Conservation (phyloP, 2,888 invertebrate species). For the Smittia aterrima region DNA sequence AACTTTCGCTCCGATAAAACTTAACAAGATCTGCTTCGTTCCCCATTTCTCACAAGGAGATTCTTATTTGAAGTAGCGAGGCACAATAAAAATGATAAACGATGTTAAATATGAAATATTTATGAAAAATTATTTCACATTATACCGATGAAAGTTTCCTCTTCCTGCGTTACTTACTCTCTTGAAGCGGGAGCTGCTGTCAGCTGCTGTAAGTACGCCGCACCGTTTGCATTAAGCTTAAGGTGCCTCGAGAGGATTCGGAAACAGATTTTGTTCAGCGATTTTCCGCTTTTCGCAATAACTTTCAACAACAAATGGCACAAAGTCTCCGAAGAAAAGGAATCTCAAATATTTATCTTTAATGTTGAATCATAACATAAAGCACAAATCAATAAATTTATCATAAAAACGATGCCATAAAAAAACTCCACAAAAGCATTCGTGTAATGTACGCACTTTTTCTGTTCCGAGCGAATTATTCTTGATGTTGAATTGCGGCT, state of each 20-base stretch:
- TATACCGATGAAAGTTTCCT: slow-evolving; percentile 12
- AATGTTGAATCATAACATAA: slow-evolving; percentile 17
- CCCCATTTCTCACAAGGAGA: neutral
- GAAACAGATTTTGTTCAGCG: neutral
- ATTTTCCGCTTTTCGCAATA: neutral
- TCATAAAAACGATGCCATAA: slow-evolving; percentile 13
- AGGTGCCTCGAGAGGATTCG: neutral
- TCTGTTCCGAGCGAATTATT: neutral
- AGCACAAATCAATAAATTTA: slow-evolving; percentile 26
- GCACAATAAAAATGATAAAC: slow-evolving; percentile 37
- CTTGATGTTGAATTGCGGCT: neutral
- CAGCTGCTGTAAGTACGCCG: neutral
- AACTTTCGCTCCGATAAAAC: neutral
- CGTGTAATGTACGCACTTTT: slow-evolving; percentile 16
- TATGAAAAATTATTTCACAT: slow-evolving; percentile 37
- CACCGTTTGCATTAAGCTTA: neutral
- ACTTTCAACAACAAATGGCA: neutral
- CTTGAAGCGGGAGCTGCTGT: neutral
- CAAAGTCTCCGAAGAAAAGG: neutral
- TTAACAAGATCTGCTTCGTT: slow-evolving; percentile 12
- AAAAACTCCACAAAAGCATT: neutral
- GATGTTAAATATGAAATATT: slow-evolving; percentile 41
- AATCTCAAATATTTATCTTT: slow-evolving; percentile 27
- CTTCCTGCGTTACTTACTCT: neutral
- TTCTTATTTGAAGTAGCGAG: neutral